phyloP scores from a whole-genome alignment of 2,888 invertebrate species.

The Flexamia atlantica region DNA sequence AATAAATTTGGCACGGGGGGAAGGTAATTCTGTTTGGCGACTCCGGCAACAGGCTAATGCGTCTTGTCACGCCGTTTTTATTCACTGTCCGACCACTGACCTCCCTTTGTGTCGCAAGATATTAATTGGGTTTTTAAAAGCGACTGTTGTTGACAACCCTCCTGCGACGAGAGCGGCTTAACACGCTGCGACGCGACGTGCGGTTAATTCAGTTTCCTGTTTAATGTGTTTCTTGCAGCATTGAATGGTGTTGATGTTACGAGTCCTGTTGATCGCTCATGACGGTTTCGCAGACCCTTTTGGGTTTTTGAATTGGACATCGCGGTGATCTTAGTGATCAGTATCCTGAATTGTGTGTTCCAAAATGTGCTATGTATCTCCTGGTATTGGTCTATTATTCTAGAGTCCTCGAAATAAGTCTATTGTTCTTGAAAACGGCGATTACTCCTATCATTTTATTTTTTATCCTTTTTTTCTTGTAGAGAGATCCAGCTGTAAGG shows the following conservation, averaged over 20 bases:
- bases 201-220: slow-evolving; percentile 2
- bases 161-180: background rate
- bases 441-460: too few species aligned
- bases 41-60: slow-evolving; percentile 40
- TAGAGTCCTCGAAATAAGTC: too few species aligned
- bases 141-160: background rate
- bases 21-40: slow-evolving; percentile 15
- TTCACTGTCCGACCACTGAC: slow-evolving; percentile 35
- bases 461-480: too few species aligned
- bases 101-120: slow-evolving; percentile 46
- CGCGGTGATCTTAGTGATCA: too few species aligned
- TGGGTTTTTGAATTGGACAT: too few species aligned
- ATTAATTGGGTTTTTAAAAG: slow-evolving; percentile 62
- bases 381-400: too few species aligned
- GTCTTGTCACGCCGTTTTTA: slow-evolving; percentile 47
- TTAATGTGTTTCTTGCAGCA: background rate
- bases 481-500: too few species aligned
- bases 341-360: too few species aligned
- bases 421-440: too few species aligned
- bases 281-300: too few species aligned
- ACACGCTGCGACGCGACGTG: slow-evolving; percentile 22
- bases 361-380: too few species aligned
- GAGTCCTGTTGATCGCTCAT: too few species aligned
- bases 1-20: slow-evolving; percentile 49
- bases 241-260: background rate